phyloP scores from a whole-genome alignment of 2,888 invertebrate genomes.

The Pilophorus perplexus region DNA sequence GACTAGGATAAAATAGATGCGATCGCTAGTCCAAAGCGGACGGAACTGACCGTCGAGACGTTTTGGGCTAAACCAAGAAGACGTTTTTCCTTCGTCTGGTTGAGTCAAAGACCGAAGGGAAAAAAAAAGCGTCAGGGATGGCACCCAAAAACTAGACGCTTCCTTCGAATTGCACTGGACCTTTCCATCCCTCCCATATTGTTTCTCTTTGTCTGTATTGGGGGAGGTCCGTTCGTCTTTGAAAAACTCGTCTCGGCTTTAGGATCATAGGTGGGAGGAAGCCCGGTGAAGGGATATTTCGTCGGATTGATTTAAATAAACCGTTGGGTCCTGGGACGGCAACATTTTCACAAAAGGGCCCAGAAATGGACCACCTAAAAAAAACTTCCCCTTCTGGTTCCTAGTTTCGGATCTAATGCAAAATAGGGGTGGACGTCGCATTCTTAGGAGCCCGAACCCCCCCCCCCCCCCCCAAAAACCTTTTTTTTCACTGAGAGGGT shows the following conservation, averaged over 20 bases:
- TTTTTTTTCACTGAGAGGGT: neutral
- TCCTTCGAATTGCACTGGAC: constrained; percentile 20
- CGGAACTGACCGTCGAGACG: neutral
- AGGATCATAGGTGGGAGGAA: neutral
- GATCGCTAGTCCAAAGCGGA: neutral
- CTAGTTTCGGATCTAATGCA: constrained; percentile 35
- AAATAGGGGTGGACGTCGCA: constrained; percentile 29
- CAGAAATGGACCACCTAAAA: constrained; percentile 13
- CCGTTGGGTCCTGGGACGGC: constrained; percentile 24
- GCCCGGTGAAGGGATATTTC: neutral
- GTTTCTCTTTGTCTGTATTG: neutral
- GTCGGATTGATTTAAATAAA: constrained; percentile 22
- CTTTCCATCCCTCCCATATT: neutral
- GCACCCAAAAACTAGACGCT: constrained; percentile 12
- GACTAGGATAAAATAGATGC: too few species aligned
- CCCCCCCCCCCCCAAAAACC: neutral
- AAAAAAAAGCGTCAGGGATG: constrained; percentile 2
- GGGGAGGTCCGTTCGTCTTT: neutral
- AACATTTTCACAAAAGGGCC: constrained; percentile 23
- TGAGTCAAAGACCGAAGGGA: too few species aligned
- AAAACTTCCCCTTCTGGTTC: neutral
- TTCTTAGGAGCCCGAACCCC: neutral
- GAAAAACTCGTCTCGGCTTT: neutral
- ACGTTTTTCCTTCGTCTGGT: constrained; percentile 4
- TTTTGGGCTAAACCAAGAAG: constrained; percentile 8